Percentiles rank a stretch among this genome's conserved stretches.
These are phyloP conservation scores for Tipula unca DNA, from an alignment of 2,888 invertebrate genomes.

Conservation along the genomic window DNA sequence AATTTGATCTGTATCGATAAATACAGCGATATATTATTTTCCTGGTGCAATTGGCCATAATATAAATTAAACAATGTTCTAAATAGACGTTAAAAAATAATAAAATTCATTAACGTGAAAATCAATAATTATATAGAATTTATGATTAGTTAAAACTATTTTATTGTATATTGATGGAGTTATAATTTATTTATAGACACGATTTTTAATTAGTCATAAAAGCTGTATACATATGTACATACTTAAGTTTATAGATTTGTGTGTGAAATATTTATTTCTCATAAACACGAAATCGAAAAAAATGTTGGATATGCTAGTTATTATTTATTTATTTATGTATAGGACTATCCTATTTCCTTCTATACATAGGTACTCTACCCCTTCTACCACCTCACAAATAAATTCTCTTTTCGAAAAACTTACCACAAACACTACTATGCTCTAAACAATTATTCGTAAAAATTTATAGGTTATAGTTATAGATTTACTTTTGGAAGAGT, in stretches of 20 bases:
- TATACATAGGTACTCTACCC: no score
- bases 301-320: neutral
- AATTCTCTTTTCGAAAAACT: no score
- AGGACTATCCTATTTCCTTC: neutral
- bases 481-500: no score
- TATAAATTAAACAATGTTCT: neutral
- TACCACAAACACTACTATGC: no score
- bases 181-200: neutral
- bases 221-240: neutral
- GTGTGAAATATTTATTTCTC: neutral
- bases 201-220: neutral
- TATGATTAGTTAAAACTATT: neutral
- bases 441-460: no score
- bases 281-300: neutral
- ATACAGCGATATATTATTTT: neutral
- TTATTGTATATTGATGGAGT: neutral
- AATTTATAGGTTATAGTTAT: no score
- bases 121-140: neutral
- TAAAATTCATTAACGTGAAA: neutral
- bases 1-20: neutral
- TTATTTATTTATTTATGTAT: neutral
- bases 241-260: neutral
- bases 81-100: neutral
- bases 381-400: no score
- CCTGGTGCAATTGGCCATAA: neutral